Evolutionary conservation across 2,113 vertebrate species (phyloP).

Genomic region (Nothocercus nigrocapillus): DNA sequence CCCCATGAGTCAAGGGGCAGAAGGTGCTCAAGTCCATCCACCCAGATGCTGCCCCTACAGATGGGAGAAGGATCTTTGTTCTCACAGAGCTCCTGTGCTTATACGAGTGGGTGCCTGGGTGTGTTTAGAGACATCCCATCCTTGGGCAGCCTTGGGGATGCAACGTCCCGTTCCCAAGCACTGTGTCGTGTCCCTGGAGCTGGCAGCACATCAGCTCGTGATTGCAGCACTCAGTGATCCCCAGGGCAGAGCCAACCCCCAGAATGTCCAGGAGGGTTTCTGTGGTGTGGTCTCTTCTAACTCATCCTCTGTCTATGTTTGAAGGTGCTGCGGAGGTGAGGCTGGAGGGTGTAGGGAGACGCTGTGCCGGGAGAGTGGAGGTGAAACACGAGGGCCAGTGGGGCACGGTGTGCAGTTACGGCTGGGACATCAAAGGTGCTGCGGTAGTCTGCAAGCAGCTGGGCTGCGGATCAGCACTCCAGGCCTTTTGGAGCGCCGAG

Average conservation of each 20-base stretch:
- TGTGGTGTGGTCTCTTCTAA: neutral
- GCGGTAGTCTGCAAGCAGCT: too few relatives aligned
- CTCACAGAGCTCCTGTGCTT: neutral
- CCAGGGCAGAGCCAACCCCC: too few relatives aligned
- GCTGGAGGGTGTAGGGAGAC: neutral
- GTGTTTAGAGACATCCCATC: neutral
- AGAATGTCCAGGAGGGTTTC: too few relatives aligned
- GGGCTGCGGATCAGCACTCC: too few relatives aligned
- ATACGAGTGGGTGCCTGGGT: neutral
- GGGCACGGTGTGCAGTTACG: neutral
- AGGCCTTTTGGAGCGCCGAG: too few relatives aligned
- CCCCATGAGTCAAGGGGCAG: neutral
- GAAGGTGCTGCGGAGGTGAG: neutral
- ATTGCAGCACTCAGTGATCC: too few relatives aligned
- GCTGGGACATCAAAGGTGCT: too few relatives aligned
- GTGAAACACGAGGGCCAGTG: neutral
- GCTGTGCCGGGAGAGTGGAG: conserved; percentile 16
- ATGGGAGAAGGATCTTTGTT: neutral
- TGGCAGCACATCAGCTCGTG: too few relatives aligned
- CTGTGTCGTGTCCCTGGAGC: too few relatives aligned
- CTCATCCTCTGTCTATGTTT: accelerated
- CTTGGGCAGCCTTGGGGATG: too few relatives aligned
- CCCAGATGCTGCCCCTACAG: too few relatives aligned
- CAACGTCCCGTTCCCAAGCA: too few relatives aligned
- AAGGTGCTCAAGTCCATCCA: neutral